Evolutionary conservation across 35 echinoderm and acorn worm species (phyloP).

Genomic region (Acanthaster planci): DNA sequence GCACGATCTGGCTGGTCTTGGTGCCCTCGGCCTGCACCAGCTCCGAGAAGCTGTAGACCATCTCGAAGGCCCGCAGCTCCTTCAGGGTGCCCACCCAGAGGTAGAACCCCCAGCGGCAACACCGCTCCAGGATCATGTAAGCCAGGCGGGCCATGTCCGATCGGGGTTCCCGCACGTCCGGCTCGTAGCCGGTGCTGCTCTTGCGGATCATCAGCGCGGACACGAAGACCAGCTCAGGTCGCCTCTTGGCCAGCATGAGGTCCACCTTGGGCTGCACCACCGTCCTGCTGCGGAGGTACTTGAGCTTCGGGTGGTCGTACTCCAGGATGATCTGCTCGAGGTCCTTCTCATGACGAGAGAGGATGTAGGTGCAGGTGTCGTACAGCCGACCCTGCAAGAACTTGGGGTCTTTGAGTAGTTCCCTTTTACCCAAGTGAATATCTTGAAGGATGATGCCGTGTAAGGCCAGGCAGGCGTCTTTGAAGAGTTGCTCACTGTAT

Average conservation of each 20-base stretch:
- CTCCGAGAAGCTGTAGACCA: constrained; percentile 64
- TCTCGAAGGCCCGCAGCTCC: constrained; percentile 73
- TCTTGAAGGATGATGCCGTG: constrained; percentile 94
- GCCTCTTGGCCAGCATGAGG: constrained; percentile 69
- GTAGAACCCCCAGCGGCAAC: constrained; percentile 83
- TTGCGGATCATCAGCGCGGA: constrained; percentile 74
- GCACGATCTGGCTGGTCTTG: constrained; percentile 76
- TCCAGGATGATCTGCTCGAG: constrained; percentile 86
- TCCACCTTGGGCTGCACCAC: constrained; percentile 85
- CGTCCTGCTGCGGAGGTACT: constrained; percentile 77
- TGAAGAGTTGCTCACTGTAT: constrained; percentile 88
- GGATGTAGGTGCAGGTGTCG: constrained; percentile 85
- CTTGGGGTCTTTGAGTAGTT: constrained; percentile 81
- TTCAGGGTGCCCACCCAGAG: constrained; percentile 84
- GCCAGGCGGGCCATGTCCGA: constrained; percentile 91
- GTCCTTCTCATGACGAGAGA: constrained; percentile 83
- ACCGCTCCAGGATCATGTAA: constrained; percentile 76
- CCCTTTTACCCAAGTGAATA: constrained; percentile 88
- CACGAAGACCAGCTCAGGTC: constrained; percentile 69
- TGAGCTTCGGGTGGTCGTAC: constrained; percentile 74
- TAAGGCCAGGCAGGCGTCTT: constrained; percentile 77
- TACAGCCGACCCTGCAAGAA: constrained; percentile 92
- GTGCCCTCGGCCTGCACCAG: constrained; percentile 66
- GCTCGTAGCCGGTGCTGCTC: constrained; percentile 67
- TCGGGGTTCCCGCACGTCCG: constrained; percentile 65